These are phyloP conservation scores for Drosophila helvetica DNA, from an alignment of 2,888 invertebrate genomes.

Conservation along the genomic window DNA sequence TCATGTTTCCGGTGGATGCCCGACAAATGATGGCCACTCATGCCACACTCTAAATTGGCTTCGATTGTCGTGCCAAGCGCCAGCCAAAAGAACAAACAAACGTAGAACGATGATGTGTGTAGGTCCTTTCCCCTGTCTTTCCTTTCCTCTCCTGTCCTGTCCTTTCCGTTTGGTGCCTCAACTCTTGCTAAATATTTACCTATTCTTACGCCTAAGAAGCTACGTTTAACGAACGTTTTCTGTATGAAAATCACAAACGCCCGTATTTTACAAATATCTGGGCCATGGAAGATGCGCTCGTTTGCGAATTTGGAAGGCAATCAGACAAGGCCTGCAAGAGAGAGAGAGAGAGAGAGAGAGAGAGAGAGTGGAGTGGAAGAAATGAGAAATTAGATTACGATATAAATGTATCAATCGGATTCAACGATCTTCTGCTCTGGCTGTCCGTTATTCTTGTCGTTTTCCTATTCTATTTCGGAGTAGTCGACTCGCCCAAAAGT, in stretches of 20 bases:
- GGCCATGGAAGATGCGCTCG: slow-evolving; percentile 82
- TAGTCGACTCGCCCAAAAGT: too few relatives aligned
- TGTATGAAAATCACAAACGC: slow-evolving; percentile 80
- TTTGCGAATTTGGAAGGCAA: slow-evolving; percentile 83
- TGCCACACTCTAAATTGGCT: slow-evolving; percentile 82
- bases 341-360: slow-evolving; percentile 16
- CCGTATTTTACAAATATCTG: slow-evolving; percentile 81
- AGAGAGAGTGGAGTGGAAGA: too few relatives aligned
- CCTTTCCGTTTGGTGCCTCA: slow-evolving; percentile 14
- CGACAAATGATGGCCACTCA: slow-evolving; percentile 82
- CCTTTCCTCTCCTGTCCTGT: slow-evolving; percentile 1
- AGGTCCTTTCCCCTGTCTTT: slow-evolving; percentile 7
- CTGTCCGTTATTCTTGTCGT: too few relatives aligned
- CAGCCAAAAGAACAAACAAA: slow-evolving; percentile 25
- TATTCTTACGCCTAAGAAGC: slow-evolving; percentile 32
- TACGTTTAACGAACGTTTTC: slow-evolving; percentile 56
- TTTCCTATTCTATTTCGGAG: too few relatives aligned
- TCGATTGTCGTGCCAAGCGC: slow-evolving; percentile 15
- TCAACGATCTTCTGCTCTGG: neutral
- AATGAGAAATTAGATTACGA: neutral
- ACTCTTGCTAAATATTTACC: slow-evolving; percentile 29
- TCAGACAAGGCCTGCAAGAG: slow-evolving; percentile 83
- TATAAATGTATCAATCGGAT: neutral
- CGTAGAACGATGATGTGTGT: neutral
- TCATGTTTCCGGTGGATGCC: slow-evolving; percentile 82